Conservation (phyloP, 2,888 invertebrate genomes). For the Cabera pusaria region DNA sequence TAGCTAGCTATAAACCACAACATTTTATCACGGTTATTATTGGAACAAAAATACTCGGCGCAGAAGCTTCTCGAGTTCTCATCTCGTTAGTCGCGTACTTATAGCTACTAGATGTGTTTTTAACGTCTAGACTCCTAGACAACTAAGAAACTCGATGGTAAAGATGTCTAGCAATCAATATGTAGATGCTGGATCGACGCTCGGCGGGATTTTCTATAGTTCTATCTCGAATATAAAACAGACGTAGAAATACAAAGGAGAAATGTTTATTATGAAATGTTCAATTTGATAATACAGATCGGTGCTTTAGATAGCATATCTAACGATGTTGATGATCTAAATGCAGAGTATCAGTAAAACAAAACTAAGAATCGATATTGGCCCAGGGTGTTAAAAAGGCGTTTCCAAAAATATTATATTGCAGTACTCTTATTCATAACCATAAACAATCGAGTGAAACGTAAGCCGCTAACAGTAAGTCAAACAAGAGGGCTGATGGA, state of each 20-base stretch:
- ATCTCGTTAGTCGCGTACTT: slow-evolving; percentile 10
- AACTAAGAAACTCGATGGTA: slow-evolving; percentile 57
- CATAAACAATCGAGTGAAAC: slow-evolving; percentile 21
- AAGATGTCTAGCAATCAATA: slow-evolving; percentile 57
- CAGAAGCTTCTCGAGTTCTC: slow-evolving; percentile 7
- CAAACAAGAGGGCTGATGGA: slow-evolving; percentile 26
- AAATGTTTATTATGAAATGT: too few relatives aligned
- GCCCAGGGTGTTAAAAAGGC: slow-evolving; percentile 1
- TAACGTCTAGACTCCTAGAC: slow-evolving; percentile 68
- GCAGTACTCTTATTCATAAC: slow-evolving; percentile 7
- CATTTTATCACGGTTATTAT: slow-evolving; percentile 12
- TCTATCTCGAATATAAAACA: too few relatives aligned
- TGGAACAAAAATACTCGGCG: slow-evolving; percentile 7
- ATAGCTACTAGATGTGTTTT: slow-evolving; percentile 27
- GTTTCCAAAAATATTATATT: slow-evolving; percentile 17
- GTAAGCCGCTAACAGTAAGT: slow-evolving; percentile 17
- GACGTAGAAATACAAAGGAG: too few relatives aligned
- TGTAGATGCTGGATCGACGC: slow-evolving; percentile 62
- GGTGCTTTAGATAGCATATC: too few relatives aligned
- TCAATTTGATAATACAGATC: too few relatives aligned
- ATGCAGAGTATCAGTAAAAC: too few relatives aligned
- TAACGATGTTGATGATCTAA: too few relatives aligned
- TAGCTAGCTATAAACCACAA: neutral
- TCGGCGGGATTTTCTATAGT: slow-evolving; percentile 29
- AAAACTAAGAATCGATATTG: too few relatives aligned